These are phyloP conservation scores for Sebastes glaucus DNA, from an alignment of 2,797 vertebrate species.

Conservation along the genomic window DNA sequence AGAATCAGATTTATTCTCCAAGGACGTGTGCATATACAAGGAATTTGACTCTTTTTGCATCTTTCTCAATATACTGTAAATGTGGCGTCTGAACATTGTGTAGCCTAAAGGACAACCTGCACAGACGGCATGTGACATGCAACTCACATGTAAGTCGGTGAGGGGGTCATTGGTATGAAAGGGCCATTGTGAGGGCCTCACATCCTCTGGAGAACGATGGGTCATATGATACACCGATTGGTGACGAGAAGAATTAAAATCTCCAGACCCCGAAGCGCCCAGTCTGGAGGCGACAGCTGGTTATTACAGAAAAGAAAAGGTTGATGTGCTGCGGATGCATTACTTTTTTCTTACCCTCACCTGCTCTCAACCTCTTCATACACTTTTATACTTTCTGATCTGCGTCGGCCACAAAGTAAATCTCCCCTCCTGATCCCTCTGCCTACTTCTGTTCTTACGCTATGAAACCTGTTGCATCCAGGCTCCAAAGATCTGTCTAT, in stretches of 20 bases:
- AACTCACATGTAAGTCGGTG: conserved; percentile 13
- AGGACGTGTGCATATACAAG: not conserved
- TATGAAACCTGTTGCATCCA: conserved; percentile 30
- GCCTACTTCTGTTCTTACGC: conserved; percentile 16
- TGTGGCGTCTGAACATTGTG: not conserved
- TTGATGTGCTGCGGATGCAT: not conserved
- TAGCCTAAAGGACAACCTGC: conserved; percentile 2
- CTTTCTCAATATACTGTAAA: too few relatives aligned
- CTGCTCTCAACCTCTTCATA: conserved; percentile 20
- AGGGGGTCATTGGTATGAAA: conserved; percentile 19
- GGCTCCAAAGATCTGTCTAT: conserved; percentile 7
- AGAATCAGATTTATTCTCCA: not conserved
- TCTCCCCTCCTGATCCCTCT: conserved; percentile 27
- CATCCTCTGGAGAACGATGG: conserved; percentile 8
- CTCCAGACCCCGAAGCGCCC: not conserved
- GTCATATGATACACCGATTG: conserved; percentile 39
- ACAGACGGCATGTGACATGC: conserved; percentile 12
- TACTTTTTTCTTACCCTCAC: conserved; percentile 15
- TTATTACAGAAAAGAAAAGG: conserved; percentile 7
- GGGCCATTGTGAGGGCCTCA: conserved; percentile 25
- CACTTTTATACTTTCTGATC: conserved; percentile 30
- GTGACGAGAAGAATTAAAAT: conserved; percentile 12
- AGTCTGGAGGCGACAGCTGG: not conserved
- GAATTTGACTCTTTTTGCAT: not conserved
- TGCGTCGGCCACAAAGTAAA: conserved; percentile 26